Conservation (phyloP, 92 coral and sea anemone genomes). For the Parazoanthus swiftii region DNA sequence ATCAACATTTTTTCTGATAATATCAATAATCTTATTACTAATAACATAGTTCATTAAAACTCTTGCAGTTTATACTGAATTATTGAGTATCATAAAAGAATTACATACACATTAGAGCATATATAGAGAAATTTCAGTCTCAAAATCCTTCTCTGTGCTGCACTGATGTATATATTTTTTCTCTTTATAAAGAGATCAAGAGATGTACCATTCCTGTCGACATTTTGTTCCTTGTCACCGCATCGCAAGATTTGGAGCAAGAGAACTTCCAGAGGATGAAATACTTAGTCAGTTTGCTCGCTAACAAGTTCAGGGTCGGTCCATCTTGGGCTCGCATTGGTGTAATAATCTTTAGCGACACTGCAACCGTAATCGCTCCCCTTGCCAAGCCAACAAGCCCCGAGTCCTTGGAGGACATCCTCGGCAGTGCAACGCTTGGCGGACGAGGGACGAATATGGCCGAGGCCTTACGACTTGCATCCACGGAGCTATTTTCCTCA, state of each 20-base stretch:
- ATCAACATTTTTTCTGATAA: not conserved
- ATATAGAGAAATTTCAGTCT: no score
- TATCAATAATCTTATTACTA: no score
- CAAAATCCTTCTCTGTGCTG: no score
- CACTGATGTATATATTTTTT: no score
- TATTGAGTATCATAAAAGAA: no score
- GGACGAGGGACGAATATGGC: slow-evolving; percentile 3
- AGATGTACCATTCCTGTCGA: not conserved
- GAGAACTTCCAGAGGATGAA: slow-evolving; percentile 19
- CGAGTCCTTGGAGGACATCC: not conserved
- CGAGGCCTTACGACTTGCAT: not conserved
- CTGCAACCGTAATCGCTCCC: not conserved
- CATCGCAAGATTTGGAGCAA: slow-evolving; percentile 15
- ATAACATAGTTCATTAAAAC: no score
- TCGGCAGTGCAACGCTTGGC: not conserved
- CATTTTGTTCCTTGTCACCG: not conserved
- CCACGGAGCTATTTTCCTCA: not conserved
- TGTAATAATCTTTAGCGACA: slow-evolving; percentile 6
- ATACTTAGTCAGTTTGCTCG: not conserved
- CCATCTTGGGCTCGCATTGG: slow-evolving; percentile 13
- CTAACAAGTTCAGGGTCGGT: not conserved
- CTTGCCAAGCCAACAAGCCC: not conserved
- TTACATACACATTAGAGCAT: no score
- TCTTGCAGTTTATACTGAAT: no score
- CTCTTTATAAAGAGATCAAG: not conserved